Base-by-base conservation (phyloP, 2,113 vertebrate species). In the Mastomys coucha region DNA sequence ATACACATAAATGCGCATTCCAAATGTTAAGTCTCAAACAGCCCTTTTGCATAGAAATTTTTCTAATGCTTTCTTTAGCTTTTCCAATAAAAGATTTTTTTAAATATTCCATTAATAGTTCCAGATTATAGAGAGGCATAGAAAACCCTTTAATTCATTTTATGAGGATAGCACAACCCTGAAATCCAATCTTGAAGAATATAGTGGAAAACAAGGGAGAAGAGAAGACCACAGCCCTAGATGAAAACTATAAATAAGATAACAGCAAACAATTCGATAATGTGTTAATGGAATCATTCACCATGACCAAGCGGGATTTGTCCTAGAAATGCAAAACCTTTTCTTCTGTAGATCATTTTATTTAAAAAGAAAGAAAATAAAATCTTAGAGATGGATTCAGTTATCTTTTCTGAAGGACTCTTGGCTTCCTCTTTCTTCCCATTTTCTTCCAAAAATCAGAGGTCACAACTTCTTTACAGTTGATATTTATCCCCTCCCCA, bases 211-310 rank as follows among this genome's bases (percentile, higher is more conserved):
- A 42, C 65, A 53, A 53, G 13, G 53, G 13, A 69, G 67, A 93
- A 31, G 7, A 77, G 58, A 75, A 91, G 69, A 95, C 63, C 67
- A 63, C 65, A 14, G 88, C 36, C 7, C 67, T 92, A 89, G 96
- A 91, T 87, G 84, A 96, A 93, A 96, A 87, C 95, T 89, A 87
- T 94, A 96, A 96, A 96, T 94, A 95, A 96, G 96, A 91, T 84
- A 81, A 96, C 86, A 96, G 76, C 96, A 89, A 94, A 89, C 49
- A 87, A 95, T 95, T 95, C 93, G 89, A 89, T 97, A 96, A 96
- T 78, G 88, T 84, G 91, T 86, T 96, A 96, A 96, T 87, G 90
- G 97, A 96, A 67, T 85, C 88, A 53, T 75, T 97, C 42, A 24
- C 96, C 89, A 92, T 94, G 92, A 75, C 93, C 96, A 95, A 89